Evolutionary conservation across 2,888 invertebrate genomes (phyloP), one percentile per base, ranked within the genome.

Genomic region (Octonoba sinensis): DNA sequence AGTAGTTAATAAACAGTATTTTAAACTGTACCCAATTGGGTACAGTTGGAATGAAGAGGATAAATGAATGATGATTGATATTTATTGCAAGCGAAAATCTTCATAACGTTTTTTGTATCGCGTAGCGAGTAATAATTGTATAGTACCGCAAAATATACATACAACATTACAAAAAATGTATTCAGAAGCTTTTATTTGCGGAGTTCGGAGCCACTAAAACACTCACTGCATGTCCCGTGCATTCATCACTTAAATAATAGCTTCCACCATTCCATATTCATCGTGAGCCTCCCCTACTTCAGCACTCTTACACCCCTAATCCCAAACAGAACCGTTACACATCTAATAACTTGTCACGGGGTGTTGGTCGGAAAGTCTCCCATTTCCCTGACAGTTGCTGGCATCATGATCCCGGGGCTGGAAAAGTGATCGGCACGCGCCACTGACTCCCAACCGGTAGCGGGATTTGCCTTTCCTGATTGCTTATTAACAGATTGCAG

Each of bases 261-360:
- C 36, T 36, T 8, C 36, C 36, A 36, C 36, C 4, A 36, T 8
- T 36, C 54, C 54, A n/a, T 20, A 54, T n/a, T 54, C n/a, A 20
- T 20, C 20, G 16, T 15, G 6, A 16, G 6, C 54, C 15, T 4
- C 54, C 54, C 18, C 20, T 4, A 54, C 54, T 18, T 36, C 62
- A 18, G 44, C 20, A 62, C n/a, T 12, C n/a, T 62, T 4, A 44
- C 62, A 46, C 62, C 62, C 62, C 62, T 20, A 62, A 36, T 62
- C 46, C 57, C 79, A 54, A 73, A 67, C 49, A 60, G 60, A 67
- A 69, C 79, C 79, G 79, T 79, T 79, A 73, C 56, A 72, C 57
- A 74, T 67, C 60, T 62, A 36, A 59, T 54, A 66, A 60, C 13
- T 24, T 66, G 65, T 71, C 47, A 65, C 65, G 59, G 71, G 66